Evolutionary conservation across 2,888 invertebrate genomes (phyloP).

Genomic region (Psococerastis gibbosa): DNA sequence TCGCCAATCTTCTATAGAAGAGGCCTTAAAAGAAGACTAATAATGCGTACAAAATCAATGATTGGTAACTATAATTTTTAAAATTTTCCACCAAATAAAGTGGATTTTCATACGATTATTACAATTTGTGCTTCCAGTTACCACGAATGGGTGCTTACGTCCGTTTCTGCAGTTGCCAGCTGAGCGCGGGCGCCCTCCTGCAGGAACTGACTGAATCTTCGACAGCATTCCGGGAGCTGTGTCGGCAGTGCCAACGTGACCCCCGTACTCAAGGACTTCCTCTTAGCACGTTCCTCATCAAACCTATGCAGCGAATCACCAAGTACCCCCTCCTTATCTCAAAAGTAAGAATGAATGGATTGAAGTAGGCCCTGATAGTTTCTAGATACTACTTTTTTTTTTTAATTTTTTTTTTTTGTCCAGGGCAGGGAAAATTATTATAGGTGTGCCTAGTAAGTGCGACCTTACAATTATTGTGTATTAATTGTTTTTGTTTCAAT

Average conservation of each 20-base stretch:
- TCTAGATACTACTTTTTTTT: no score
- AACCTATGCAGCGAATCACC: slow-evolving; percentile 67
- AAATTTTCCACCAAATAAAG: no score
- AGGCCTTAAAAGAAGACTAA: no score
- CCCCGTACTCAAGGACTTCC: slow-evolving; percentile 50
- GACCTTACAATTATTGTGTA: no score
- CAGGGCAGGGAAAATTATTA: no score
- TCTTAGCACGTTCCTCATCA: slow-evolving; percentile 51
- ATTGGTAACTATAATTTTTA: no score
- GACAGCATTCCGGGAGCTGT: slow-evolving; percentile 38
- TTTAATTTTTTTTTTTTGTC: not conserved
- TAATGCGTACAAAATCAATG: no score
- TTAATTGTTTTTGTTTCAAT: no score
- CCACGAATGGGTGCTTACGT: slow-evolving; percentile 52
- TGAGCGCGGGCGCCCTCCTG: slow-evolving; percentile 45
- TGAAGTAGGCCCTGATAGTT: no score
- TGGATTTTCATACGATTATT: no score
- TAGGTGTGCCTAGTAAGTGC: no score
- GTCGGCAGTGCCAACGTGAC: slow-evolving; percentile 42
- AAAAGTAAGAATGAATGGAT: slow-evolving; percentile 40
- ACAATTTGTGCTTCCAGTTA: slow-evolving; percentile 28
- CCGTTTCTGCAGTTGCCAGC: slow-evolving; percentile 52
- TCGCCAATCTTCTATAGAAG: no score
- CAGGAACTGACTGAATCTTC: slow-evolving; percentile 43
- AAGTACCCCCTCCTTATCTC: slow-evolving; percentile 55